Evolutionary conservation across 2,113 vertebrate species (phyloP), one percentile per base, ranked within the genome.

Genomic region (Eurystomus gularis): DNA sequence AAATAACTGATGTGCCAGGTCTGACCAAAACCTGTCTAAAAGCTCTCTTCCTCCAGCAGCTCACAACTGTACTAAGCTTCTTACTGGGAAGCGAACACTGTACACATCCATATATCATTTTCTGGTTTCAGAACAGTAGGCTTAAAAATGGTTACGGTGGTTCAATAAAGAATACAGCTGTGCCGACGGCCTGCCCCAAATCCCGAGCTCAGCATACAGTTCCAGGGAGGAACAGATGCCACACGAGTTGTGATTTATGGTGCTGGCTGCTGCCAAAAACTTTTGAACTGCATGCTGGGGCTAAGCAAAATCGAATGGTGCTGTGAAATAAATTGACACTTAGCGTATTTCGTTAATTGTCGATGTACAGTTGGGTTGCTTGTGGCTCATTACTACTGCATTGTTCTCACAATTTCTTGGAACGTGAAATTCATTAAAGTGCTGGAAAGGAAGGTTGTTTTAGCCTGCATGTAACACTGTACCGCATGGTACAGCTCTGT

Each of bases 181-280:
- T 64, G 55, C 70, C 76, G 68, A 76, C 1, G 40, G 51, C 73
- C 86, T 81, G 33, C 57, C 87, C 60, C 52, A 86, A 70, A 68
- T 44, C 35, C 82, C n/a, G 40, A 69, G 21, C 9, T 23, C 44
- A 2, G 37, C 9, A 0, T 33, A 14, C 3, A 2, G 62, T 91
- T 82, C 65, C 2, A 21, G 73, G 60, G 55, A 93, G 61, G 90
- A 95, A 62, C 77, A 92, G 95, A 91, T 94, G 86, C 83, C 75
- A 11, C 4, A 11, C 11, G 28, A 85, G 81, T 86, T 83, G 58
- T 42, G 62, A 93, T 94, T 87, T 81, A 94, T 79, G 75, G 71
- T 66, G 40, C 83, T 37, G 46, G 24, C 33, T 57, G 64, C 75
- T 95, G 95, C 95, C 95, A 95, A 62, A 83, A 92, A 31, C 88